phyloP scores from a whole-genome alignment of 2,113 vertebrate species.

The Panurus biarmicus region DNA sequence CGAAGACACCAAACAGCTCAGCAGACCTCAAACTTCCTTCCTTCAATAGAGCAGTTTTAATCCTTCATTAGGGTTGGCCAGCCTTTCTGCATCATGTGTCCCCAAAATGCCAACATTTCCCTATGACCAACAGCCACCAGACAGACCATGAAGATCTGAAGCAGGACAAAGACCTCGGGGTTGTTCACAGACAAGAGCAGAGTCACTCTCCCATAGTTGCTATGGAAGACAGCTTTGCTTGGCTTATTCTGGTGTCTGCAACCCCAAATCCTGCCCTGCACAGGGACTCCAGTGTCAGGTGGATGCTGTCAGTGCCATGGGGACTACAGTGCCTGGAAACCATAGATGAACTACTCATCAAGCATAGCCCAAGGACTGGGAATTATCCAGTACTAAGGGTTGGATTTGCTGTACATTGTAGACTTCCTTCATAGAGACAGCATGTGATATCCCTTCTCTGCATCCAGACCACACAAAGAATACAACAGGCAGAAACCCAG shows the following conservation, averaged over 20 bases:
- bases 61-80: not conserved
- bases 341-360: not conserved
- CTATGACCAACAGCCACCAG: not conserved
- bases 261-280: not conserved
- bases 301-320: not conserved
- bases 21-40: not conserved
- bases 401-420: not conserved
- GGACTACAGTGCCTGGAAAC: not conserved
- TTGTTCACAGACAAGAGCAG: not conserved
- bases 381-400: not conserved
- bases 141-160: not conserved
- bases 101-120: not conserved
- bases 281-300: not conserved
- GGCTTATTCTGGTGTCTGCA: not conserved
- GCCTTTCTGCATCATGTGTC: not conserved
- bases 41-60: not conserved
- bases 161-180: not conserved
- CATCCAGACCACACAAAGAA: not conserved
- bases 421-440: not conserved
- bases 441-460: not conserved
- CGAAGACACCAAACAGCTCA: not conserved
- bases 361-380: not conserved
- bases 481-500: not conserved
- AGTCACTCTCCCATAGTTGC: not conserved
- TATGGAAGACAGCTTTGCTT: not conserved